Conservation (phyloP, 2,888 invertebrate species). For the Zeuzera pyrina region DNA sequence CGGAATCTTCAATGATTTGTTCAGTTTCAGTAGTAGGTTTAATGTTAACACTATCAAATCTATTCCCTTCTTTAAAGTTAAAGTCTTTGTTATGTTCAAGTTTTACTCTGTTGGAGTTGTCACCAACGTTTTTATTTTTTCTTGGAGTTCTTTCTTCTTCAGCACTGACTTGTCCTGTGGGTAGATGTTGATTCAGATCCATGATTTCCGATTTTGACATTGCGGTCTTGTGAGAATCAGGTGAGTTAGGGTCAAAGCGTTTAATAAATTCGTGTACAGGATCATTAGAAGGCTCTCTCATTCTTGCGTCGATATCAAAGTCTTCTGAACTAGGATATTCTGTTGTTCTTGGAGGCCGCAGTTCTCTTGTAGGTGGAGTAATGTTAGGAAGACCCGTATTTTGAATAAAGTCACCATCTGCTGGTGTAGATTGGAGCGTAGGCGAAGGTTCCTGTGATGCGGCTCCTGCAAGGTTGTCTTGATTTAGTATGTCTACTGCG, state of each 20-base stretch:
- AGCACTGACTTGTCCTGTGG: slow-evolving; percentile 46
- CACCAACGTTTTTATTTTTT: slow-evolving; percentile 39
- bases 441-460: slow-evolving; percentile 36
- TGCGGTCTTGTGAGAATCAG: slow-evolving; percentile 44
- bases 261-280: slow-evolving; percentile 57
- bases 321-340: slow-evolving; percentile 31
- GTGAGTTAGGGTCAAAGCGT: slow-evolving; percentile 58
- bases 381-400: slow-evolving; percentile 11
- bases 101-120: slow-evolving; percentile 44
- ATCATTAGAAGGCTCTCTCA: slow-evolving; percentile 28
- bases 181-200: slow-evolving; percentile 47
- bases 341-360: slow-evolving; percentile 36
- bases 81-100: slow-evolving; percentile 10
- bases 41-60: slow-evolving; percentile 41
- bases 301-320: slow-evolving; percentile 27
- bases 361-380: slow-evolving; percentile 31
- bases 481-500: slow-evolving; percentile 12
- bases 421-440: slow-evolving; percentile 29
- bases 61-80: slow-evolving; percentile 21
- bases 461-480: slow-evolving; percentile 26
- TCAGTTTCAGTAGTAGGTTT: slow-evolving; percentile 27
- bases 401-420: slow-evolving; percentile 11
- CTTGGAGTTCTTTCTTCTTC: slow-evolving; percentile 51
- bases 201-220: slow-evolving; percentile 57
- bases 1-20: slow-evolving; percentile 6